These are phyloP conservation scores for Teleopsis dalmanni DNA, from an alignment of 1,140 invertebrate genomes.

Conservation along the genomic window DNA sequence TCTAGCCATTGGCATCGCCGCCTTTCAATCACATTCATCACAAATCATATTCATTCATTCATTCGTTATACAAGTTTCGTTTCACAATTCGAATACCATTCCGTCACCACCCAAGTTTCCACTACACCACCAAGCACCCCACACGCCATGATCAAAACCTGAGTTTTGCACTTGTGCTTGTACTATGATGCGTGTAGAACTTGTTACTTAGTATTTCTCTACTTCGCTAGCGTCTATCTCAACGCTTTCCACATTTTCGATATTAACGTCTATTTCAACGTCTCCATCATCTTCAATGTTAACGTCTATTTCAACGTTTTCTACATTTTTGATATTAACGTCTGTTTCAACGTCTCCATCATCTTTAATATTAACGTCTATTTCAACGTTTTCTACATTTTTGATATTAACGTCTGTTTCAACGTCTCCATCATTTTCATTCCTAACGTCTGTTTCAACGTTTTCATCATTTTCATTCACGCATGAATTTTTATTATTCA, in stretches of 20 bases:
- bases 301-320: neutral
- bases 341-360: neutral
- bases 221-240: constrained; percentile 4
- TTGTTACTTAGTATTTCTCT: neutral
- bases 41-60: neutral
- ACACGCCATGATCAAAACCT: constrained; percentile 18
- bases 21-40: neutral
- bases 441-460: neutral
- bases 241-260: constrained; percentile 4
- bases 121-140: constrained; percentile 3
- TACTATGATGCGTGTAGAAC: neutral
- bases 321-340: neutral
- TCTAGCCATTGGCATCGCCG: too few relatives aligned
- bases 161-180: constrained; percentile 18
- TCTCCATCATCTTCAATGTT: neutral
- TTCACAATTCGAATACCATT: neutral
- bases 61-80: neutral
- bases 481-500: too few relatives aligned
- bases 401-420: constrained; percentile 8
- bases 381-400: constrained; percentile 6
- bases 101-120: neutral
- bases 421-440: constrained; percentile 1
- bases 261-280: neutral
- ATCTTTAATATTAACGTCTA: neutral
- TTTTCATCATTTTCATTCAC: neutral